A percentile compares a stretch with the other conserved stretches of the same genome.
Conservation (phyloP, 2,888 invertebrate species). For the Pristionchus mayeri region DNA sequence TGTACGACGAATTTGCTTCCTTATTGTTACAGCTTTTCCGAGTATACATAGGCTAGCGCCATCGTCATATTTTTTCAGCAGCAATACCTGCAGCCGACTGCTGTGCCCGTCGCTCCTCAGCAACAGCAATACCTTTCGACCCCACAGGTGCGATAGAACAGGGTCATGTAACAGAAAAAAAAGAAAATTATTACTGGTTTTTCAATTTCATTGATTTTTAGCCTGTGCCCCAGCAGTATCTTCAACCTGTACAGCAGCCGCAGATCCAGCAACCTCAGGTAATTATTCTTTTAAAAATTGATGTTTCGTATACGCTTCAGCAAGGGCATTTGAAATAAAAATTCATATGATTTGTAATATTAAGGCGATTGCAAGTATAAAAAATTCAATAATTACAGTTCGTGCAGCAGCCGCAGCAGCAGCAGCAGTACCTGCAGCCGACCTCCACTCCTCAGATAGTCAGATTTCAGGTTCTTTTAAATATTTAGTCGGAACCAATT, state of each 20-base stretch:
- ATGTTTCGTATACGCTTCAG: not conserved
- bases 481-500: too few species aligned
- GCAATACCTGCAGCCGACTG: not conserved
- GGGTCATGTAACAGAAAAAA: too few species aligned
- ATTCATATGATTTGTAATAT: not conserved
- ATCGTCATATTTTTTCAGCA: not conserved
- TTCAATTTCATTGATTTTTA: not conserved
- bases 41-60: too few species aligned
- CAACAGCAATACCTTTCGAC: constrained; percentile 4
- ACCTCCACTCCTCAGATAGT: not conserved
- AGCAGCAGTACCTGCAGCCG: not conserved
- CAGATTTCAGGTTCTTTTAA: too few species aligned
- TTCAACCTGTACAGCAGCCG: not conserved
- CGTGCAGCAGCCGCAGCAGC: constrained; percentile 18
- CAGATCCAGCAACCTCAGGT: not conserved
- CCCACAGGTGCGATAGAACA: not conserved
- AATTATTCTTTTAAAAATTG: not conserved
- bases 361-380: too few species aligned
- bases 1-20: too few species aligned
- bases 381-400: not conserved
- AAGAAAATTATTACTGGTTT: too few species aligned
- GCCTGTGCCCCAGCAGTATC: constrained; percentile 16
- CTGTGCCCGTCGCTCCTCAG: not conserved
- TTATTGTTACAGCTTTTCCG: too few species aligned
- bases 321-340: not conserved